These are phyloP conservation scores for Botia kubotai DNA, from an alignment of 2,797 vertebrate species.

Conservation along the genomic window DNA sequence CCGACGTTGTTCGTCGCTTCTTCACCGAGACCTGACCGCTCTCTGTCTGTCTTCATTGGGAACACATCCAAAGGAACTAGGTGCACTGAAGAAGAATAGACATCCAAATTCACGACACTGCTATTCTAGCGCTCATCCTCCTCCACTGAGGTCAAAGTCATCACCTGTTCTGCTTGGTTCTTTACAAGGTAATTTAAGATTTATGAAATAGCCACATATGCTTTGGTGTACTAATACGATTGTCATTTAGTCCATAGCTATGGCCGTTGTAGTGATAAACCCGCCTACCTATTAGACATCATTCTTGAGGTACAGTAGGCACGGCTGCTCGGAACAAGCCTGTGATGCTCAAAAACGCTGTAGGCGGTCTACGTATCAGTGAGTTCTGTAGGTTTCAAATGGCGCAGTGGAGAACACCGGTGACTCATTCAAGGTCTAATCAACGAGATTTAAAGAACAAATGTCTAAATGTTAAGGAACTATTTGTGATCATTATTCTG, in stretches of 20 bases:
- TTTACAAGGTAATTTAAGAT: slow-evolving; percentile 35
- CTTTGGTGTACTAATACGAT: not conserved
- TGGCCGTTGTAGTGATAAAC: not conserved
- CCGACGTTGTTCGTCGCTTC: slow-evolving; percentile 47
- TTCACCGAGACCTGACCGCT: slow-evolving; percentile 53
- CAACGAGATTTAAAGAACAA: too few relatives aligned
- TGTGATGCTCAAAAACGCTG: not conserved
- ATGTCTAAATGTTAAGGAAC: too few relatives aligned
- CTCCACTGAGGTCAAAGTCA: not conserved
- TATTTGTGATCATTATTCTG: not conserved
- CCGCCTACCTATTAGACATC: not conserved
- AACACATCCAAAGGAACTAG: slow-evolving; percentile 9
- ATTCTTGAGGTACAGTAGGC: not conserved
- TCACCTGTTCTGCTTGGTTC: not conserved
- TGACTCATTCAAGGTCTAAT: too few relatives aligned
- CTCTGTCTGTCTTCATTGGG: slow-evolving; percentile 46
- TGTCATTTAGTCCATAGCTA: not conserved
- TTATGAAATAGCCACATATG: not conserved
- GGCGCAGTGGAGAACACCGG: not conserved
- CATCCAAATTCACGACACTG: not conserved
- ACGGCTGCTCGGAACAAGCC: not conserved
- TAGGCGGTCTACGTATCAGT: too few relatives aligned
- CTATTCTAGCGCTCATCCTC: not conserved
- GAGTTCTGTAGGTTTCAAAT: not conserved
- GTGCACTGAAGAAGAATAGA: not conserved